phyloP scores from a whole-genome alignment of 2,797 vertebrate species.

The Crocodylus rhombifer region DNA sequence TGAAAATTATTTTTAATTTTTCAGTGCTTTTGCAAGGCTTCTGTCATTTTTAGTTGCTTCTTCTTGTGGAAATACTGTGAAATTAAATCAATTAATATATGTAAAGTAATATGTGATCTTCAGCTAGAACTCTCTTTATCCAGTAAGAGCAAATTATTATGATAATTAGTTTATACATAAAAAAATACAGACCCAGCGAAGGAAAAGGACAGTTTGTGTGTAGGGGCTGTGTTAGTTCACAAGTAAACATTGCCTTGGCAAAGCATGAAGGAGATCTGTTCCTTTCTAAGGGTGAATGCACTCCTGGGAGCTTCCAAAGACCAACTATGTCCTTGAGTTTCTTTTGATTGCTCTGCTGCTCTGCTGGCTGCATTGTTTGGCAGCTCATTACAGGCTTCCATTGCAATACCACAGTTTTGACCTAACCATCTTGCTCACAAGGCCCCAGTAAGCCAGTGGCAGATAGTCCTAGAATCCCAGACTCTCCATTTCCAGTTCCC shows the following conservation, averaged over 20 bases:
- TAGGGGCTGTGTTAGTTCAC: background rate
- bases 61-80: background rate
- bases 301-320: background rate
- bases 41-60: rapidly evolving
- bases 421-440: background rate
- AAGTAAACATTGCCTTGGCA: background rate
- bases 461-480: background rate
- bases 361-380: too few relatives aligned
- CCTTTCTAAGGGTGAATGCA: background rate
- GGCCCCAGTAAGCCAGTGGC: background rate
- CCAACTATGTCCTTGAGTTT: background rate
- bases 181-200: background rate
- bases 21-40: background rate
- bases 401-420: background rate
- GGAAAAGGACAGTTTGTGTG: background rate
- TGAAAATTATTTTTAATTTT: background rate
- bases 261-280: background rate
- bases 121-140: background rate
- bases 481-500: background rate
- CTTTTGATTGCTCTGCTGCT: background rate
- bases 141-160: background rate
- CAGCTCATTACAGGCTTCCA: background rate
- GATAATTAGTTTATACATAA: background rate
- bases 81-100: background rate
- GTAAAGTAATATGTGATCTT: background rate